These are phyloP conservation scores for Agapornis canus DNA, from an alignment of 2,797 vertebrate species.

Conservation along the genomic window DNA sequence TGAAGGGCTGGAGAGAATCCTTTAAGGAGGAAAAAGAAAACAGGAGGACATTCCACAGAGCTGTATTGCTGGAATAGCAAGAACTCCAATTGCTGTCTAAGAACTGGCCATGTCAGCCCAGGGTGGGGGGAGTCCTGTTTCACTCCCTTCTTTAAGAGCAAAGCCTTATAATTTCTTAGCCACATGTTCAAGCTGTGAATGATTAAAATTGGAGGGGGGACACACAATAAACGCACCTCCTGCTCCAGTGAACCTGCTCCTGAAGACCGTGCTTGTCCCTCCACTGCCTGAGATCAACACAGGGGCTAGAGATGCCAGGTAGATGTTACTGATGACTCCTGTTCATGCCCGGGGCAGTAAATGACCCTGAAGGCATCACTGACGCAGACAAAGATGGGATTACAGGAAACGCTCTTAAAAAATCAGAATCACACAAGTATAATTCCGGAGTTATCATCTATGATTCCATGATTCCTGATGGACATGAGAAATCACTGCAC, in stretches of 20 bases:
- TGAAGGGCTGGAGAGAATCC: not conserved
- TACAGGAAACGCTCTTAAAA: not conserved
- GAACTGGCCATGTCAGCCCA: not conserved
- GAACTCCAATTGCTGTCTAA: not conserved
- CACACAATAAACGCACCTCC: not conserved
- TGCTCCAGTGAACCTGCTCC: not conserved
- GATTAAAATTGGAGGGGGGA: not conserved
- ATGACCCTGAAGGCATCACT: rapidly evolving
- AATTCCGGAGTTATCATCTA: not conserved
- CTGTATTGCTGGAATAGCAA: not conserved
- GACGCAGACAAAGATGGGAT: not conserved
- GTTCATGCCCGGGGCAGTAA: not conserved
- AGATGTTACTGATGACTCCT: not conserved
- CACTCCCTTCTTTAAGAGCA: not conserved
- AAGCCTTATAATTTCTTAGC: not conserved
- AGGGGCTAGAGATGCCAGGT: not conserved
- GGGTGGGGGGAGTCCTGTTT: not conserved
- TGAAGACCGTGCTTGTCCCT: rapidly evolving
- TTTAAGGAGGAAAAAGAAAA: not conserved
- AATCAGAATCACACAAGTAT: not conserved
- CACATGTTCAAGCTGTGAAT: rapidly evolving
- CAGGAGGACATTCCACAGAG: not conserved
- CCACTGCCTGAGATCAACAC: not conserved
- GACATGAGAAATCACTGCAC: not conserved
- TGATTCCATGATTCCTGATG: not conserved